These are phyloP conservation scores for Rhynchonycteris naso DNA, from an alignment of 2,797 vertebrate species.

Conservation along the genomic window DNA sequence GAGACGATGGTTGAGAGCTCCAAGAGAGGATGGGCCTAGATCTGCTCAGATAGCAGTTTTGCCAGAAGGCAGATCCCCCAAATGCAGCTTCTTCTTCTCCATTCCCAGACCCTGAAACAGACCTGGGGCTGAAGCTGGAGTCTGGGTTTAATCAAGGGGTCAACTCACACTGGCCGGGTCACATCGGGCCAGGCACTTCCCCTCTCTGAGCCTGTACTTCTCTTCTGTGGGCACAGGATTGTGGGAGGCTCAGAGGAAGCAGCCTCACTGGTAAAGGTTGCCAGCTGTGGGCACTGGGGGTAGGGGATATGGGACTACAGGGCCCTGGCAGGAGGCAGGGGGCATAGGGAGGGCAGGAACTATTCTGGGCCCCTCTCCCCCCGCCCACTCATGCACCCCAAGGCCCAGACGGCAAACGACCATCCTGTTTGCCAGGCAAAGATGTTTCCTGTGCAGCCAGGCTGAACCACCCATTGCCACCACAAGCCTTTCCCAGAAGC, in stretches of 20 bases:
- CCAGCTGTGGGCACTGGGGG: neutral
- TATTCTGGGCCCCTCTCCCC: slow-evolving; percentile 45
- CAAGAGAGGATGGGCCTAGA: neutral
- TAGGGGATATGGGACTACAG: accelerated
- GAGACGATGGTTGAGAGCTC: neutral
- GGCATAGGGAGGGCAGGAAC: neutral
- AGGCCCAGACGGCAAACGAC: neutral
- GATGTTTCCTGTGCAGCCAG: slow-evolving; percentile 69
- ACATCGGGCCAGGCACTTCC: neutral
- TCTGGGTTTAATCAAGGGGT: neutral
- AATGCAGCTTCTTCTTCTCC: neutral
- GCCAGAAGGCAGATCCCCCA: neutral
- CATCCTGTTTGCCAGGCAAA: slow-evolving; percentile 63
- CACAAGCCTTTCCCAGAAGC: slow-evolving; percentile 43
- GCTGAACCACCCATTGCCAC: neutral
- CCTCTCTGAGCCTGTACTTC: neutral
- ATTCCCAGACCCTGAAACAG: neutral
- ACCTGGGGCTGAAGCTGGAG: neutral
- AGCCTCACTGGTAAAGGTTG: neutral
- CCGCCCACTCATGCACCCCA: neutral
- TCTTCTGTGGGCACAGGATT: neutral
- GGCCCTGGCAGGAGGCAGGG: neutral
- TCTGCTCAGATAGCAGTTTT: neutral
- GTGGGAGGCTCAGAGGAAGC: neutral
- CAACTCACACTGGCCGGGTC: accelerated